phyloP scores from a whole-genome alignment of 2,113 vertebrate genomes.

The Scatophagus argus region DNA sequence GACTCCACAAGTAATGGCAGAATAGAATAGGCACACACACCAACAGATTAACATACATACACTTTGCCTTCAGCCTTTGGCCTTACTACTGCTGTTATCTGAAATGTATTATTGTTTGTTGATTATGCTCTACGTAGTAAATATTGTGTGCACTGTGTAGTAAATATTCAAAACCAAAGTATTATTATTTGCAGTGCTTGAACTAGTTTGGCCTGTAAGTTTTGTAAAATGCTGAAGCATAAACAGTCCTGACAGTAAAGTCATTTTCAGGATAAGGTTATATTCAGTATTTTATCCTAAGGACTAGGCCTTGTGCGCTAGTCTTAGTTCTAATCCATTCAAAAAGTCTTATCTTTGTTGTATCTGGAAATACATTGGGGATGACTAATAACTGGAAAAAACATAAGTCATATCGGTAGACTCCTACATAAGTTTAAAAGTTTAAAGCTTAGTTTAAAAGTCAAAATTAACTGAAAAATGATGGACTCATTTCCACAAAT shows the following conservation, averaged over 20 bases:
- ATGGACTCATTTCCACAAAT: no score
- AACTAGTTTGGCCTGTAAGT: not conserved
- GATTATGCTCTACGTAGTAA: not conserved
- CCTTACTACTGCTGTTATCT: not conserved
- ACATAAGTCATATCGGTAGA: no score
- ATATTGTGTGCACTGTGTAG: no score
- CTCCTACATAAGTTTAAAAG: no score
- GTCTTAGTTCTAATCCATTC: not conserved
- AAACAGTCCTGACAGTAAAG: not conserved
- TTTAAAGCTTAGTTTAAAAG: no score
- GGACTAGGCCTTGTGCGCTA: not conserved
- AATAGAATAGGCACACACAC: not conserved
- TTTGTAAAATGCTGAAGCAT: not conserved
- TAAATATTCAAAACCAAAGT: not conserved
- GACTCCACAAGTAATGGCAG: slow-evolving; percentile 24
- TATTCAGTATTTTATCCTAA: not conserved
- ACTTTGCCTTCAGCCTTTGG: slow-evolving; percentile 1
- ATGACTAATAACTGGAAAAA: no score
- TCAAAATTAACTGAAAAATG: no score
- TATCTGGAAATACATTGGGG: no score
- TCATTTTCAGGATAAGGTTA: not conserved
- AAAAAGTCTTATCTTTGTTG: no score
- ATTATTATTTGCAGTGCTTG: not conserved
- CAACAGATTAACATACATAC: not conserved
- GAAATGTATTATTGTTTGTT: not conserved